These are phyloP conservation scores for Cydia strobilella DNA, from an alignment of 1,140 invertebrate genomes.

Conservation along the genomic window DNA sequence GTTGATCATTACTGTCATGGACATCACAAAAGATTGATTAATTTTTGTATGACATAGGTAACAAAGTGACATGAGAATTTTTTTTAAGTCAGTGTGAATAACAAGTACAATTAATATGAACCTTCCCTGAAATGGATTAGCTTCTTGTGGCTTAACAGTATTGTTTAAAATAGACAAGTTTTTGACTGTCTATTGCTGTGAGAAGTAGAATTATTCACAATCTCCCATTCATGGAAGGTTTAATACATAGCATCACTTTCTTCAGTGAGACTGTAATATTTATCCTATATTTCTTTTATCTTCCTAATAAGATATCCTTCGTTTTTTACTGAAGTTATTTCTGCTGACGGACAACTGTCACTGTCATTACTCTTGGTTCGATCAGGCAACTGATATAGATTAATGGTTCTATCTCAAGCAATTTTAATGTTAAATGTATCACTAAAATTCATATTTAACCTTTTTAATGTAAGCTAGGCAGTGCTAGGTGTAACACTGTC, in stretches of 20 bases:
- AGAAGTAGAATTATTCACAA: constrained; percentile 7
- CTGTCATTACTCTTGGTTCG: background rate
- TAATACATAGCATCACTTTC: constrained; percentile 7
- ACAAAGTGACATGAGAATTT: constrained; percentile 46
- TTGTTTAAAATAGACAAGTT: background rate
- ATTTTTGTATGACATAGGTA: constrained; percentile 55
- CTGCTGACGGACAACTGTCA: background rate
- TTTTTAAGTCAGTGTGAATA: constrained; percentile 23
- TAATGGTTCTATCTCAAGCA: constrained; percentile 31
- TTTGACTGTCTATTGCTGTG: constrained; percentile 6
- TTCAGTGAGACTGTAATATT: constrained; percentile 22
- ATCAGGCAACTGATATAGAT: constrained; percentile 20
- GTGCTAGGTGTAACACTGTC: constrained; percentile 20
- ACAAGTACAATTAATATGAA: constrained; percentile 34
- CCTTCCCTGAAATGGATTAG: background rate
- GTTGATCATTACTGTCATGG: constrained; percentile 77
- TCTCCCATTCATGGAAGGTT: constrained; percentile 22
- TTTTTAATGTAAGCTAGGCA: constrained; percentile 29
- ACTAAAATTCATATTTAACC: constrained; percentile 29
- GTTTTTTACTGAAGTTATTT: constrained; percentile 14
- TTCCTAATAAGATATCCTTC: constrained; percentile 22
- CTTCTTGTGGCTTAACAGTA: constrained; percentile 8
- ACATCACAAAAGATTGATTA: constrained; percentile 62
- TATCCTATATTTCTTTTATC: background rate
- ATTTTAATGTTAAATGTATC: constrained; percentile 31